Base-by-base conservation (phyloP, 1,140 invertebrate species). In the Potamilus streckersoni region DNA sequence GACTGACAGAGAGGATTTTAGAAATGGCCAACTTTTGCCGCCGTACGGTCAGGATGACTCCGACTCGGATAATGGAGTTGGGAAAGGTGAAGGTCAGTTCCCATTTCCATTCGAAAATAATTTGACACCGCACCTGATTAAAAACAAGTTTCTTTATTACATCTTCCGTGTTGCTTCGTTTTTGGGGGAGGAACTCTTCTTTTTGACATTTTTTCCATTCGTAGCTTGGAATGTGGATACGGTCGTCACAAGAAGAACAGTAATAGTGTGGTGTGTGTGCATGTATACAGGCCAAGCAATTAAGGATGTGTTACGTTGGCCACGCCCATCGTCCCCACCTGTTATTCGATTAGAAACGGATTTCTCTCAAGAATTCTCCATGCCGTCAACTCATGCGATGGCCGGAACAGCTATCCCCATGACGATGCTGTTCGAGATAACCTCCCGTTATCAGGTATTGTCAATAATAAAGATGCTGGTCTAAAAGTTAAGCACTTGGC, bases 321-420 rank as follows among this genome's bases (percentile, higher is more conserved):
- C 95, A 12, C 92, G 96, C 79, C 96, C 96, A 0, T 91, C 93
- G 0, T 93, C 92, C 78, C 95, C 95, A 64, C 95, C 96, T 12
- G 96, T 95, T 8, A 91, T 94, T 65, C 92, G 94, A 80, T 87
- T 97, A 38, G 95, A 97, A 87, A 92, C 92, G 49, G 69, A 85
- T 60, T 89, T 97, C 95, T 91, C 96, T 94, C 94, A 95, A 73
- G 96, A 97, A 88, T 97, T 96, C 92, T 96, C 96, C 55, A 96
- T 98, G 95, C 96, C 96, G 17, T 97, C 96, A 11, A 97, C 96
- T 6, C 96, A 98, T 91, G 96, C 96, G 12, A 96, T 97, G 94
- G 94, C 96, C 55, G 95, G 93, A 6, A 92, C 95, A 31, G 94
- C 94, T 0, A 95, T 98, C 83, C 96, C 96, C 63, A 94, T 96